Evolutionary conservation across 2,797 vertebrate species (phyloP).

Genomic region (Gallinago nigripennis): DNA sequence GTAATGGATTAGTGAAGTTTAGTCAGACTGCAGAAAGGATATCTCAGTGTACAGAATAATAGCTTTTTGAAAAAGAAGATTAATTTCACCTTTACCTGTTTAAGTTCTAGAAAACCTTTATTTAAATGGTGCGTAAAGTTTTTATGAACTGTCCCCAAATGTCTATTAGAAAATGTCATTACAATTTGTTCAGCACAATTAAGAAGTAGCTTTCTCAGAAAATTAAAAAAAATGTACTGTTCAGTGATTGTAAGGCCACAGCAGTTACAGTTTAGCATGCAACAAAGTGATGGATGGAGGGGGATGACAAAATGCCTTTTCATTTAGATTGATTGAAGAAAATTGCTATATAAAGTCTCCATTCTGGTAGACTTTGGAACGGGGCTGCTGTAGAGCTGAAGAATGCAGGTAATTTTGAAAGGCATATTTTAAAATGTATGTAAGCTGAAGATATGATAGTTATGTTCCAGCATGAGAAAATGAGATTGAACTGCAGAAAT

Average conservation of each 20-base stretch:
- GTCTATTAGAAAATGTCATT: conserved; percentile 29
- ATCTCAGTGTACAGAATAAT: not conserved
- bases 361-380: not conserved
- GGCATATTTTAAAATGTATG: not conserved
- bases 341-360: not conserved
- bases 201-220: conserved; percentile 3
- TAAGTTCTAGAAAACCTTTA: conserved; percentile 13
- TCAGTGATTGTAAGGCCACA: not conserved
- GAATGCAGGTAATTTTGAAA: not conserved
- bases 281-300: not conserved
- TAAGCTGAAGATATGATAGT: not conserved
- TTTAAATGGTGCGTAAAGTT: conserved; percentile 1
- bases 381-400: not conserved
- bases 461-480: not conserved
- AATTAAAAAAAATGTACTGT: not conserved
- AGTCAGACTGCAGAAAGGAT: not conserved
- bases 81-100: conserved; percentile 36
- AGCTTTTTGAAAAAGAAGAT: conserved; percentile 12
- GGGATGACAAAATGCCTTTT: not conserved
- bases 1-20: conserved; percentile 5
- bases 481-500: not conserved
- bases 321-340: conserved; percentile 20
- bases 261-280: not conserved
- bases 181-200: conserved; percentile 16
- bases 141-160: not conserved